Evolutionary conservation across 2,113 vertebrate genomes (phyloP).

Genomic region (Cebidichthys violaceus): DNA sequence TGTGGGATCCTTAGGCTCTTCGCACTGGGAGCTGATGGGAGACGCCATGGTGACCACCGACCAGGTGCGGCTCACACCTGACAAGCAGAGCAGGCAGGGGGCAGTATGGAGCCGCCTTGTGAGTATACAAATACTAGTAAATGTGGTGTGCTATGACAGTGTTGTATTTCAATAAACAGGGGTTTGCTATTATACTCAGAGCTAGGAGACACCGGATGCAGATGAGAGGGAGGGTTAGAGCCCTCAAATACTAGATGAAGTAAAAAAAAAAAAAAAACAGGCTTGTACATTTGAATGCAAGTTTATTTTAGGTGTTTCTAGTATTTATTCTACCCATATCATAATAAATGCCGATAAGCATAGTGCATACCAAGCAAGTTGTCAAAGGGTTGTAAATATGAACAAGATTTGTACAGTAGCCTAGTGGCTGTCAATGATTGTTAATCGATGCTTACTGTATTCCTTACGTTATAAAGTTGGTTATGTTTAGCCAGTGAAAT

Average conservation of each 20-base stretch:
- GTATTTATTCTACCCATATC: neutral
- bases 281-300: neutral
- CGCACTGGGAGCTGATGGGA: conserved; percentile 94
- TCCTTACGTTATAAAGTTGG: too few species aligned
- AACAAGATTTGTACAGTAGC: neutral
- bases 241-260: neutral
- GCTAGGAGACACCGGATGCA: too few species aligned
- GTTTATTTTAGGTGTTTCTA: conserved; percentile 1
- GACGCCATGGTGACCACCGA: conserved; percentile 95
- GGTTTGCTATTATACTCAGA: neutral
- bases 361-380: neutral
- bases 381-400: neutral
- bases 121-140: conserved; percentile 68
- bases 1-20: conserved; percentile 89
- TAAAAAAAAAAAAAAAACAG: neutral
- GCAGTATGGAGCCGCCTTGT: conserved; percentile 96
- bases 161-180: neutral
- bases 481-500: neutral
- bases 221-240: neutral
- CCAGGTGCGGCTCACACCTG: conserved; percentile 93
- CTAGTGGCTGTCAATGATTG: neutral
- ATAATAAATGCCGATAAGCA: neutral
- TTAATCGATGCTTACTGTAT: neutral
- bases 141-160: neutral
- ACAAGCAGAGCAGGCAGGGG: conserved; percentile 95